A percentile compares a stretch with the other conserved stretches of the same genome.
These are phyloP conservation scores for Rhamphomyia laevipes DNA, from an alignment of 2,888 invertebrate genomes.

Conservation along the genomic window DNA sequence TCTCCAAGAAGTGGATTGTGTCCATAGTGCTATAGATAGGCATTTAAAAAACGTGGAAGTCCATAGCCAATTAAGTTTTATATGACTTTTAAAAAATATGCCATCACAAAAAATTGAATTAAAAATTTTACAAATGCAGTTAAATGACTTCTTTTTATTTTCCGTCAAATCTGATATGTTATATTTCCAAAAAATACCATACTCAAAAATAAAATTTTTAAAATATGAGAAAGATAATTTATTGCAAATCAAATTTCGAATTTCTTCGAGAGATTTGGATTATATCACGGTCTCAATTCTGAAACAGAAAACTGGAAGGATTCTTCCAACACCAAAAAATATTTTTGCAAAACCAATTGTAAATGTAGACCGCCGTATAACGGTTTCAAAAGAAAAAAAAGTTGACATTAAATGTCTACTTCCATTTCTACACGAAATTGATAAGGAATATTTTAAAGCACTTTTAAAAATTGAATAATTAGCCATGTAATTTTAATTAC, in stretches of 20 bases:
- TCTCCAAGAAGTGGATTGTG: neutral
- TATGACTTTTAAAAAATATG: neutral
- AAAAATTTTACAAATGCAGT: neutral
- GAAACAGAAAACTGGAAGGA: neutral
- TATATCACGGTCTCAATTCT: neutral
- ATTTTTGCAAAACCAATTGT: neutral
- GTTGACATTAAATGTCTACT: neutral
- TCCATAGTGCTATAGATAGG: neutral
- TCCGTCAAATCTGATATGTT: neutral
- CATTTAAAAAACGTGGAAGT: neutral
- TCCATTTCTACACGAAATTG: neutral
- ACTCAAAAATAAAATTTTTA: neutral
- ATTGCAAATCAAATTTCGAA: neutral
- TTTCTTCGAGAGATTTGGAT: neutral
- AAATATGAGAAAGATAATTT: neutral
- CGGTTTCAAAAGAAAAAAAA: neutral
- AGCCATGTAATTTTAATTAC: too few relatives aligned
- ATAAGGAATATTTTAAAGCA: neutral
- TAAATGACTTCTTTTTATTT: neutral
- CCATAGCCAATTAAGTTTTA: neutral
- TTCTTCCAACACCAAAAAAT: neutral
- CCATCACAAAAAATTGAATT: neutral
- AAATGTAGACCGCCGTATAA: neutral
- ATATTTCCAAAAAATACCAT: neutral
- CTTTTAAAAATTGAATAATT: neutral